These are phyloP conservation scores for Orthosia cruda DNA, from an alignment of 2,888 invertebrate species.

Conservation along the genomic window DNA sequence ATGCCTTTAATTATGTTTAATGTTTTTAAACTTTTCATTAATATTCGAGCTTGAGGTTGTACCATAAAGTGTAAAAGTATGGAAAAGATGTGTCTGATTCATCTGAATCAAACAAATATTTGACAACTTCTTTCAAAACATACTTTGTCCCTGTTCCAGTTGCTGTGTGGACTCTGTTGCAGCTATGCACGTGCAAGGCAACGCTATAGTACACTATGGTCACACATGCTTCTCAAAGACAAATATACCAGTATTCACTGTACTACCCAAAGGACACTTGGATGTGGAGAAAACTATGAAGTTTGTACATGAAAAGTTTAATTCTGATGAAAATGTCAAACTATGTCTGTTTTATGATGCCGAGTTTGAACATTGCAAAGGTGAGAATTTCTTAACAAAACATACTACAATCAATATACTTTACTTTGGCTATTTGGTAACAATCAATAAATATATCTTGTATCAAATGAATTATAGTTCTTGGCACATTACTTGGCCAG, in stretches of 20 bases:
- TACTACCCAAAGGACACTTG: slow-evolving; percentile 93
- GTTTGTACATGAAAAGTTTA: slow-evolving; percentile 71
- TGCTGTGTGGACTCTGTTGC: slow-evolving; percentile 98
- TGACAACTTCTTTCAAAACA: neutral
- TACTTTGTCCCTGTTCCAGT: slow-evolving; percentile 87
- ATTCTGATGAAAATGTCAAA: slow-evolving; percentile 77
- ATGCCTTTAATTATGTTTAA: neutral
- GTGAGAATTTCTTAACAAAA: slow-evolving; percentile 77
- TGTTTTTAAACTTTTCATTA: neutral
- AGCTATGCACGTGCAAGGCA: slow-evolving; percentile 96
- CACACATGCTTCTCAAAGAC: slow-evolving; percentile 96
- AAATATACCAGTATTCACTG: slow-evolving; percentile 94
- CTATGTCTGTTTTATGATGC: slow-evolving; percentile 94
- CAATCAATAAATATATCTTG: too few species aligned
- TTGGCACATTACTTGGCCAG: too few species aligned
- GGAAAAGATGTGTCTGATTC: neutral
- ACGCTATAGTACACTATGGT: slow-evolving; percentile 98
- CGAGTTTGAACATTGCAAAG: slow-evolving; percentile 92
- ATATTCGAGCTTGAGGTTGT: neutral
- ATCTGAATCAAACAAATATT: neutral
- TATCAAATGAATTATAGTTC: too few species aligned
- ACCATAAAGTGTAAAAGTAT: neutral
- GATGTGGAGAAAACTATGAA: slow-evolving; percentile 84
- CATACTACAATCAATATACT: too few species aligned
- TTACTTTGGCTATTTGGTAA: too few species aligned